Conservation (phyloP, 1,140 invertebrate genomes). For the Idris sp. region DNA sequence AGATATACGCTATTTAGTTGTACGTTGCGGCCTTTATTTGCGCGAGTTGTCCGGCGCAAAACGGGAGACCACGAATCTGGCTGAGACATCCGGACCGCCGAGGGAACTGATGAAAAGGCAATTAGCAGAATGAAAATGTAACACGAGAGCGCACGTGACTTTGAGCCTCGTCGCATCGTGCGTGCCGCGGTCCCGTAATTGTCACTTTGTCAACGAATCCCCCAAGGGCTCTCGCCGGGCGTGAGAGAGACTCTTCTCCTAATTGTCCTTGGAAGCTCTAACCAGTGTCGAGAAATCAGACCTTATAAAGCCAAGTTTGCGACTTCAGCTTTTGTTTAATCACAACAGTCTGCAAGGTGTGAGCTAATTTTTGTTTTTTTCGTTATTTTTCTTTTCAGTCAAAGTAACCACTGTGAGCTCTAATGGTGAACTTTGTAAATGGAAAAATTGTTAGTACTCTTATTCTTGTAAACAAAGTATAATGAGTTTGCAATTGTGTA, state of each 20-base stretch:
- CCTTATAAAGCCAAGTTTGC: constrained; percentile 46
- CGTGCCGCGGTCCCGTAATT: constrained; percentile 69
- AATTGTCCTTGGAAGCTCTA: constrained; percentile 54
- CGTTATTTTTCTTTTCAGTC: too few relatives aligned
- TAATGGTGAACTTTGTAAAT: too few relatives aligned
- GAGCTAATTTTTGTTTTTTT: constrained; percentile 15
- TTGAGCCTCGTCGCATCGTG: constrained; percentile 58
- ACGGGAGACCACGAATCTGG: constrained; percentile 40
- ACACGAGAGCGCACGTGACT: constrained; percentile 78
- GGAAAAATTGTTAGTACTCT: too few relatives aligned
- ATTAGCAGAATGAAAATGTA: constrained; percentile 79
- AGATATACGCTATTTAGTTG: too few relatives aligned
- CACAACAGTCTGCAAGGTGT: constrained; percentile 10
- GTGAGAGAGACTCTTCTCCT: constrained; percentile 58
- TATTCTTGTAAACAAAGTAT: too few relatives aligned
- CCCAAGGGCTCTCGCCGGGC: constrained; percentile 54
- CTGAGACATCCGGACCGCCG: constrained; percentile 23
- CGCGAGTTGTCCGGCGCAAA: constrained; percentile 20
- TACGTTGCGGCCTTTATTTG: constrained; percentile 20
- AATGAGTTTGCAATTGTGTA: too few relatives aligned
- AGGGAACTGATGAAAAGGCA: constrained; percentile 66
- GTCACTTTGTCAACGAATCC: constrained; percentile 75
- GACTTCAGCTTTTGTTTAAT: constrained; percentile 28
- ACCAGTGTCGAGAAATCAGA: constrained; percentile 44
- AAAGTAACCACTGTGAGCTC: too few relatives aligned